These are phyloP conservation scores for Spodoptera exigua DNA, from an alignment of 2,888 invertebrate genomes.

Conservation along the genomic window DNA sequence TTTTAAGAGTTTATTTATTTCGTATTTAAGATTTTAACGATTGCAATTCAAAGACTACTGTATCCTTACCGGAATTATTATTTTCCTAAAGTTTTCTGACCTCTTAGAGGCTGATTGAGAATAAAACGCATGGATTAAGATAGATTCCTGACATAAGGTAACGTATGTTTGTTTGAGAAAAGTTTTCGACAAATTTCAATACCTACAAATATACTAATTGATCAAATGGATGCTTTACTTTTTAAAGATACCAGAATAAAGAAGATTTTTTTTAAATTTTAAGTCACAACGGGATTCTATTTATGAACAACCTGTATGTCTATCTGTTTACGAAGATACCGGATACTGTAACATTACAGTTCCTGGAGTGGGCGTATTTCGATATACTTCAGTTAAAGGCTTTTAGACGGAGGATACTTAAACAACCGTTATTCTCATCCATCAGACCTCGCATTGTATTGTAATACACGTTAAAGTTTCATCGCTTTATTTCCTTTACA, in stretches of 20 bases:
- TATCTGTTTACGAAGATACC: slow-evolving; percentile 3
- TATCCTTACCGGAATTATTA: slow-evolving; percentile 5
- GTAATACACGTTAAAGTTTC: slow-evolving; percentile 5
- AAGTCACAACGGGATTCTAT: no score
- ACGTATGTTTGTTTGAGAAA: no score
- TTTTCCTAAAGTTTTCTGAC: slow-evolving; percentile 1
- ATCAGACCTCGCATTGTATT: slow-evolving; percentile 1
- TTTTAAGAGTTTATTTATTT: slow-evolving; percentile 24
- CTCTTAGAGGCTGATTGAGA: no score
- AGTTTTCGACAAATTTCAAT: no score
- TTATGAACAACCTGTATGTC: no score
- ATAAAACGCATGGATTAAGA: no score
- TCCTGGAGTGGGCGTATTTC: slow-evolving; percentile 26
- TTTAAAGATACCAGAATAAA: no score
- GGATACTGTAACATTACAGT: slow-evolving; percentile 8
- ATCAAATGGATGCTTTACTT: no score
- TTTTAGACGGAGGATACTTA: slow-evolving; percentile 12
- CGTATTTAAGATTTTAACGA: slow-evolving; percentile 17
- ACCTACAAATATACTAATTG: no score
- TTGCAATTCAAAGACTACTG: slow-evolving; percentile 16
- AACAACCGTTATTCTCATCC: slow-evolving; percentile 22
- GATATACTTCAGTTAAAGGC: slow-evolving; percentile 18
- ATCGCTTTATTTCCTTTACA: neutral
- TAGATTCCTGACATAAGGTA: no score
- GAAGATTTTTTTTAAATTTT: no score